Conservation (phyloP, 1,140 invertebrate species). For the Drosophila tristis region DNA sequence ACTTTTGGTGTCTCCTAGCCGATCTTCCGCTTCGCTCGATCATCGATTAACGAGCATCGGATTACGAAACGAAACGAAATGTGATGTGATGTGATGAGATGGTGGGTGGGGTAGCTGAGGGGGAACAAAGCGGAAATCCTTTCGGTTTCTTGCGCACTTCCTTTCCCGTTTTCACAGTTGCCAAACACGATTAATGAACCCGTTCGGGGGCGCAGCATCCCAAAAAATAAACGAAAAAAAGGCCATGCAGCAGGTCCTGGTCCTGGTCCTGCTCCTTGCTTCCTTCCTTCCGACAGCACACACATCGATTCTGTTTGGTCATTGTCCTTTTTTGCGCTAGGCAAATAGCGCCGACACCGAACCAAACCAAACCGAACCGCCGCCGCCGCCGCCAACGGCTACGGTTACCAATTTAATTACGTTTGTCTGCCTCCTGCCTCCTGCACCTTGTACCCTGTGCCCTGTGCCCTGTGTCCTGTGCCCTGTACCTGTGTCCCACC, state of each 20-base stretch:
- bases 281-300: not conserved
- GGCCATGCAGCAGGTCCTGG: constrained; percentile 52
- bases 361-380: too few species aligned
- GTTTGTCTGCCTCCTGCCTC: not conserved
- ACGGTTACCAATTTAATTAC: constrained; percentile 40
- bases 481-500: constrained; percentile 2
- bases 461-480: not conserved
- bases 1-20: constrained; percentile 57
- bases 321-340: constrained; percentile 76
- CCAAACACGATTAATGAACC: constrained; percentile 75
- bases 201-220: constrained; percentile 24
- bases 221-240: constrained; percentile 14
- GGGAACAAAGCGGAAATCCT: constrained; percentile 67
- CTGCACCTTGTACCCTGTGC: too few species aligned
- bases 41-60: constrained; percentile 45
- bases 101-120: too few species aligned
- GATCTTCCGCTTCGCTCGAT: constrained; percentile 52
- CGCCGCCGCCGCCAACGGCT: constrained; percentile 18
- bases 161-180: constrained; percentile 44
- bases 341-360: constrained; percentile 50
- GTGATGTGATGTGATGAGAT: too few species aligned
- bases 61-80: constrained; percentile 51
- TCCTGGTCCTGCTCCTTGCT: not conserved
- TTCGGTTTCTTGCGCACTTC: constrained; percentile 73
- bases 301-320: constrained; percentile 64